phyloP scores from a whole-genome alignment of 2,888 invertebrate genomes.

The Polydrusus tereticollis region DNA sequence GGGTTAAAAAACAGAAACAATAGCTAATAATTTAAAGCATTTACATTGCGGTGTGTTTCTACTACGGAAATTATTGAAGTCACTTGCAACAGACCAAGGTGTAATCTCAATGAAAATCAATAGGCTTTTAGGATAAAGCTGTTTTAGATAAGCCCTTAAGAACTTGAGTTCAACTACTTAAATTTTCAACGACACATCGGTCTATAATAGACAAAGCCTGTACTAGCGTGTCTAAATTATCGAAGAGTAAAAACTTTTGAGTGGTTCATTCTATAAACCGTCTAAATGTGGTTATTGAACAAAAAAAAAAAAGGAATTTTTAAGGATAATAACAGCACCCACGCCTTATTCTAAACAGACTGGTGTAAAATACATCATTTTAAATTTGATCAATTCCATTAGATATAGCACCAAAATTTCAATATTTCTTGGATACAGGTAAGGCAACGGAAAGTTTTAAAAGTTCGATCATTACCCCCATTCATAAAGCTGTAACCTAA shows the following conservation, averaged over 20 bases:
- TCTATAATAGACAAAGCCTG: background rate
- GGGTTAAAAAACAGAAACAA: no score
- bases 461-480: no score
- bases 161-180: background rate
- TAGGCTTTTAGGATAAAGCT: conserved; percentile 12
- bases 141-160: background rate
- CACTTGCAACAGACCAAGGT: background rate
- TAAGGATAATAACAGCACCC: no score
- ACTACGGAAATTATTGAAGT: conserved; percentile 1
- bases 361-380: no score
- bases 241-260: background rate
- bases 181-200: conserved; percentile 2
- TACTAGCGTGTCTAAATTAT: background rate
- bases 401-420: no score
- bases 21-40: background rate
- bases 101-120: conserved; percentile 23
- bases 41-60: background rate
- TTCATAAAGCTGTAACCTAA: no score
- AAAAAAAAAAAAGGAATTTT: no score
- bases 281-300: no score
- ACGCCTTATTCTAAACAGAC: no score
- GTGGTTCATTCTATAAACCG: background rate
- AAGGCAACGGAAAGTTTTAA: no score
- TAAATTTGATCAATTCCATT: no score
- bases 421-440: no score